These are phyloP conservation scores for Sussaba pulchella DNA, from an alignment of 2,888 invertebrate genomes.

Conservation along the genomic window DNA sequence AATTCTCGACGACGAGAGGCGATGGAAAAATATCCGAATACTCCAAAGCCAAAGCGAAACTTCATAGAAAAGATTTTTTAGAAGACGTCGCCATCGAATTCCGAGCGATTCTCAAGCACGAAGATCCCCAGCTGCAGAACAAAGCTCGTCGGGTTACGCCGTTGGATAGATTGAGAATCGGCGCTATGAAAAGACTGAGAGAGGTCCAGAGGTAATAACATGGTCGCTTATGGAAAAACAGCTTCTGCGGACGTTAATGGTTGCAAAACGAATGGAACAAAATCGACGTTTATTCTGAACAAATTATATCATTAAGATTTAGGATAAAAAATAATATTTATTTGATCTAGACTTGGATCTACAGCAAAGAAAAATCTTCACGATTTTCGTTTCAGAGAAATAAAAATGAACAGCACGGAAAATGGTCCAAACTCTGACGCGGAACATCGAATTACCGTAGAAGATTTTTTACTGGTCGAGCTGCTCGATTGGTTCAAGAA, in stretches of 20 bases:
- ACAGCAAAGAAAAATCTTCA: too few relatives aligned
- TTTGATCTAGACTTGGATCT: too few relatives aligned
- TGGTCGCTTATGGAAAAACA: too few relatives aligned
- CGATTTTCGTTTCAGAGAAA: too few relatives aligned
- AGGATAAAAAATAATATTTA: too few relatives aligned
- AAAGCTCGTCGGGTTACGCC: constrained; percentile 90
- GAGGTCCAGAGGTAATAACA: constrained; percentile 87
- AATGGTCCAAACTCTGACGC: constrained; percentile 5
- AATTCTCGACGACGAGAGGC: not conserved
- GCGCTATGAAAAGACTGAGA: constrained; percentile 88
- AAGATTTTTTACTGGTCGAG: constrained; percentile 92
- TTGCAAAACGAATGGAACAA: too few relatives aligned
- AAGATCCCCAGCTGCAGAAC: constrained; percentile 88
- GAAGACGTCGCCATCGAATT: constrained; percentile 85
- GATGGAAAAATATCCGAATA: constrained; percentile 10
- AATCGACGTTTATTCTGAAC: too few relatives aligned
- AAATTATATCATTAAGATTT: too few relatives aligned
- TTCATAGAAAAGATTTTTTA: constrained; percentile 79
- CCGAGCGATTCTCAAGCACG: constrained; percentile 88
- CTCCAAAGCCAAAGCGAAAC: constrained; percentile 20
- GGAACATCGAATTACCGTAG: constrained; percentile 86
- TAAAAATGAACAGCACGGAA: constrained; percentile 60
- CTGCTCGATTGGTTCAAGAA: constrained; percentile 96
- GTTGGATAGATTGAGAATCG: constrained; percentile 87
- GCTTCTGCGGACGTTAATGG: not conserved